Evolutionary conservation across 2,888 invertebrate genomes (phyloP), one percentile per base, ranked within the genome.

Genomic region (Torymus tubicola): DNA sequence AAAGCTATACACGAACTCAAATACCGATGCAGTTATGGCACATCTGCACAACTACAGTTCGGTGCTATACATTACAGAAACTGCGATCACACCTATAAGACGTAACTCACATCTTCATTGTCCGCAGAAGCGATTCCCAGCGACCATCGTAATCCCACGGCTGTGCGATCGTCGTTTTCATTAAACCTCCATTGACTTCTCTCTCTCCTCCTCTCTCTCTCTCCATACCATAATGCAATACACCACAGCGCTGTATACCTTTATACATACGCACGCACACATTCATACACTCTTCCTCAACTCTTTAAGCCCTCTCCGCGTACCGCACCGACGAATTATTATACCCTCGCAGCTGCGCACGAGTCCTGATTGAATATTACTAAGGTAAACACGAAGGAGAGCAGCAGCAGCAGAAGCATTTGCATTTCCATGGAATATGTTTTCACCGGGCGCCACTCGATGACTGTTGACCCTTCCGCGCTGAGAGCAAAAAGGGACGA

Each of bases 341-440:
- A 64, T 58, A 64, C 55, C 31, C 16, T 16, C 10, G 70, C 70
- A 68, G 60, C 52, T 4, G 72, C 65, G 52, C 31, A 31, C 24
- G 31, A 69, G 52, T 10, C 52, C 73, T 79, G 76, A 82, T 82
- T 82, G 81, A 79, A 79, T 79, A 82, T 82, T 79, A 76, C 76
- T 72, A 79, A 82, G 69, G 72, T 74, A 82, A 82, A 82, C 78
- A 76, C 58, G 50, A 61, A 61, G 70, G 71, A 70, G 31, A 31
- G 31, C 31, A 31, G 31, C 31, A 31, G 31, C 31, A 31, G 52
- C 63, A 61, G 65, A 24, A 13, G 55, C 78, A 78, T 81, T 78
- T 81, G 65, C 81, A 81, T 81, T 75, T 81, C 71, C 67, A 67
- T 74, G 74, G 74, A 81, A 81, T 81, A 78, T 78, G 70, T 81